Percentiles rank a stretch among this genome's conserved stretches.
phyloP scores from a whole-genome alignment of 2,113 vertebrate genomes.

The Turnix velox region DNA sequence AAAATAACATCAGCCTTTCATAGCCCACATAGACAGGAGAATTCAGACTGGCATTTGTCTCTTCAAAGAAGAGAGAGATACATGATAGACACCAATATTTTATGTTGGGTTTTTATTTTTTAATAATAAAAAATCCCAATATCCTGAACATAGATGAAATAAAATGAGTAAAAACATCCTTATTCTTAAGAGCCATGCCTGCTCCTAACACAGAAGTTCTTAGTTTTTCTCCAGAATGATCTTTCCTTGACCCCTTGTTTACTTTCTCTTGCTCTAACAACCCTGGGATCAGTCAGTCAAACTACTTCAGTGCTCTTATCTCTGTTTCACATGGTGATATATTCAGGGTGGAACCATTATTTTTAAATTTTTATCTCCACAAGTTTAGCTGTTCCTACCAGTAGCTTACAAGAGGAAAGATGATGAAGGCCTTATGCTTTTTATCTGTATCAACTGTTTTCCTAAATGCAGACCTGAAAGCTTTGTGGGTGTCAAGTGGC shows the following conservation, averaged over 20 bases:
- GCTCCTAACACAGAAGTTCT: background rate
- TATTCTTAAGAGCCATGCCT: background rate
- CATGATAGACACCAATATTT: background rate
- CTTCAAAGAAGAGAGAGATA: background rate
- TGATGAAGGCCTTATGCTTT: background rate
- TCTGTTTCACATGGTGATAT: background rate
- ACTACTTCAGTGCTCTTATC: background rate
- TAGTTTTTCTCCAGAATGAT: background rate
- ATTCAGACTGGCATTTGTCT: background rate
- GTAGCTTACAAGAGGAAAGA: background rate
- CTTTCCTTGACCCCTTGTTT: background rate
- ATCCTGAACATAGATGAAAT: background rate
- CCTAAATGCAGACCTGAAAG: background rate
- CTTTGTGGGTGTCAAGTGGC: background rate
- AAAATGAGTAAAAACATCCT: background rate
- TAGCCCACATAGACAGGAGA: background rate
- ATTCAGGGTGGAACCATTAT: background rate
- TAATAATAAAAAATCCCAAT: background rate
- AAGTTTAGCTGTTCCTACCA: background rate
- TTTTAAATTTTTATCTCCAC: background rate
- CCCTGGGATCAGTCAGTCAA: background rate
- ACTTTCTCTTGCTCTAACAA: background rate
- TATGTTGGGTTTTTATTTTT: background rate
- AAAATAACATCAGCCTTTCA: background rate
- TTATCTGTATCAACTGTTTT: background rate